Base-by-base conservation (phyloP, 2,113 vertebrate genomes). In the Abramis brama region DNA sequence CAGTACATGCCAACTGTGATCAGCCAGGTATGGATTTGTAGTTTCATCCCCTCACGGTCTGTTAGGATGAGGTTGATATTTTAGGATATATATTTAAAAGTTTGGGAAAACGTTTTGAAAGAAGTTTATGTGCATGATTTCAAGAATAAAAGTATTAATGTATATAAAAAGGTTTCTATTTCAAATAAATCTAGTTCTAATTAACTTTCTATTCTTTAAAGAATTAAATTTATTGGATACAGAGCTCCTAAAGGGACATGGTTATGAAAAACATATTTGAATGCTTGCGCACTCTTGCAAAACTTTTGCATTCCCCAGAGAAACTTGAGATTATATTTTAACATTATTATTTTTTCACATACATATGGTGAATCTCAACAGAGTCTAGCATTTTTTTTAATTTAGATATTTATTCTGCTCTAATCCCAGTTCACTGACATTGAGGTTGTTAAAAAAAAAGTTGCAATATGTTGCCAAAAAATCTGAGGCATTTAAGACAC, bases 1-100 rank as follows among this genome's bases (percentile, higher is more conserved):
- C 89, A 11, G 84, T 87, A 0, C 91, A 89, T 0, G 93, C 92
- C 0, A 89, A 68, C 82, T 96, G 95, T 0, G 84, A 92, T 76
- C 86, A 73, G 47, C 86, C 92, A 93, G 95, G 96, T 96, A 25
- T 79, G 92, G 36, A 36, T 77, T 21, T 36, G 21, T 45, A 23
- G 6, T 57, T 23, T 57, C 19, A 21, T 23, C 15, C 71, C 62
- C 25, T 4, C 27, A 33, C 7, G 1, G 25, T 59, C 13, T 2
- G 30, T 50, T 30, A 50, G 1, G 33, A 25, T 27, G 12, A 68
- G 39, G 9, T 25, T 27, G 1, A 75, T 75, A 45, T 13, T 57
- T 57, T 57, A 57, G 55, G 55, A 57, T 2, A 57, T 21, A 57
- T 6, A 55, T 55, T 55, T 55, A 55, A 55, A 55, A 23, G 55